Percentiles rank a stretch among this genome's conserved stretches.
Conservation (phyloP, 2,113 vertebrate genomes). For the Anolis sagrei region DNA sequence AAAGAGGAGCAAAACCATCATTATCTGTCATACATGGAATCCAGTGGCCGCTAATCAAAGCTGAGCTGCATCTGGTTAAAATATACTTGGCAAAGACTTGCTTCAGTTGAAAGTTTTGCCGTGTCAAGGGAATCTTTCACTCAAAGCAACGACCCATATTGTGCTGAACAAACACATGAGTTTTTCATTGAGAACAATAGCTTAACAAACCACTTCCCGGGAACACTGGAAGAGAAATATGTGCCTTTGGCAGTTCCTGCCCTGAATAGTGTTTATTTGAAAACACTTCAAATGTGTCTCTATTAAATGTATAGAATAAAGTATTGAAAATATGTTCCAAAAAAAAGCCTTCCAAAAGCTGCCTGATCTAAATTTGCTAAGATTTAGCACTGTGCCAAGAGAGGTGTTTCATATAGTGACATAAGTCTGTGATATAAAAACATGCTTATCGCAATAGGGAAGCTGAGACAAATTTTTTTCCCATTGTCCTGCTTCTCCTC, state of each 20-base stretch:
- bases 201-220: constrained; percentile 88
- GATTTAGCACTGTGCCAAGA: constrained; percentile 32
- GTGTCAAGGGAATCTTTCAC: constrained; percentile 88
- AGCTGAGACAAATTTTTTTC: not conserved
- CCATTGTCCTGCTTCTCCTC: not conserved
- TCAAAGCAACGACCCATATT: constrained; percentile 84
- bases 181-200: constrained; percentile 93
- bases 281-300: constrained; percentile 73
- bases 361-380: constrained; percentile 56
- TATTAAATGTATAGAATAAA: constrained; percentile 68
- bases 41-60: constrained; percentile 82
- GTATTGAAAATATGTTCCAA: constrained; percentile 57
- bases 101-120: constrained; percentile 85
- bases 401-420: constrained; percentile 50
- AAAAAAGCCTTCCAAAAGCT: constrained; percentile 38
- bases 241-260: constrained; percentile 80
- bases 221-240: constrained; percentile 82
- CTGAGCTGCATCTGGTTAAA: constrained; percentile 80
- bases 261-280: constrained; percentile 79
- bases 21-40: constrained; percentile 86
- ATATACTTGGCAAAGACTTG: constrained; percentile 80
- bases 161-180: constrained; percentile 89
- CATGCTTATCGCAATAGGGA: not conserved
- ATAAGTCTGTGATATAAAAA: constrained; percentile 24
- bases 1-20: constrained; percentile 78